Conservation (phyloP, 2,113 vertebrate genomes). For the Rhynchopsitta pachyrhyncha region DNA sequence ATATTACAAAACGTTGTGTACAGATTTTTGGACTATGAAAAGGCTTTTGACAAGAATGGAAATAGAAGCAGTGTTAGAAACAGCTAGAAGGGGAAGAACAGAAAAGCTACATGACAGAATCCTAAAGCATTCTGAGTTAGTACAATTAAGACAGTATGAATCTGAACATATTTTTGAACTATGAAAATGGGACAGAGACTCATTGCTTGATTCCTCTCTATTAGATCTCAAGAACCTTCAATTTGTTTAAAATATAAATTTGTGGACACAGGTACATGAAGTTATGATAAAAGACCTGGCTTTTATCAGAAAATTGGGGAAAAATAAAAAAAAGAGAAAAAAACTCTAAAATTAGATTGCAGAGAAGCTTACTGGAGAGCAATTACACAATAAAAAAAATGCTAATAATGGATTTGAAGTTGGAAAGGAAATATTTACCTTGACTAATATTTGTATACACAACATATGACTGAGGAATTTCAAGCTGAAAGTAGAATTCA, state of each 20-base stretch:
- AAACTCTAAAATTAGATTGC: background rate
- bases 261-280: background rate
- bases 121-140: conserved; percentile 50
- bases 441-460: background rate
- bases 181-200: conserved; percentile 35
- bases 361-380: background rate
- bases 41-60: conserved; percentile 76
- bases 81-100: conserved; percentile 64
- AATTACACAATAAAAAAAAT: conserved; percentile 14
- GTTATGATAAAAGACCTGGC: conserved; percentile 11
- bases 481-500: background rate
- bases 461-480: background rate
- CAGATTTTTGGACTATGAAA: conserved; percentile 73
- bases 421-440: conserved; percentile 14
- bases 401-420: background rate
- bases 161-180: conserved; percentile 45
- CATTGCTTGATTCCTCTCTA: conserved; percentile 43
- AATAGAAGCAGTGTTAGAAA: conserved; percentile 72
- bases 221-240: conserved; percentile 34
- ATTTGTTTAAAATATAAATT: conserved; percentile 39
- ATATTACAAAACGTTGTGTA: conserved; percentile 78
- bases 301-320: background rate
- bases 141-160: conserved; percentile 61
- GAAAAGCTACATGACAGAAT: conserved; percentile 63
- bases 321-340: background rate